Evolutionary conservation across 2,888 invertebrate genomes (phyloP).

Genomic region (Agonum fuliginosum): DNA sequence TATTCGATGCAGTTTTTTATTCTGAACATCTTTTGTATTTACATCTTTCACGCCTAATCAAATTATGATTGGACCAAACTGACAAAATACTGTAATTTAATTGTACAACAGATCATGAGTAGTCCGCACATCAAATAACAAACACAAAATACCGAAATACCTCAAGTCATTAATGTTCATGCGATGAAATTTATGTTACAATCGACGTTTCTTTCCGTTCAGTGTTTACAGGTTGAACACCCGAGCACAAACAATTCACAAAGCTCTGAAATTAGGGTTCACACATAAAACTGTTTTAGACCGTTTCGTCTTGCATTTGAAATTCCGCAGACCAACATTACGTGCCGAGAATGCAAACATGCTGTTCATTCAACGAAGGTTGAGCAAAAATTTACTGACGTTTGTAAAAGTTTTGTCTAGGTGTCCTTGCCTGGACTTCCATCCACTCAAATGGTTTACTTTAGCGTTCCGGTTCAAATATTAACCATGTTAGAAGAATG

Average conservation of each 20-base stretch:
- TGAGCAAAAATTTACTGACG: conserved; percentile 7
- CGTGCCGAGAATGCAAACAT: conserved; percentile 31
- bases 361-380: conserved; percentile 12
- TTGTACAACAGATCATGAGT: too few relatives aligned
- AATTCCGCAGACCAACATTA: conserved; percentile 11
- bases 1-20: too few relatives aligned
- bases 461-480: not conserved
- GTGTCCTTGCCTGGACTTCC: too few relatives aligned
- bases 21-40: too few relatives aligned
- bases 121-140: too few relatives aligned
- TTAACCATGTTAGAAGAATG: not conserved
- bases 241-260: not conserved
- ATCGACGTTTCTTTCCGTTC: not conserved
- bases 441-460: conserved; percentile 14
- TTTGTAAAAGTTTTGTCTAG: conserved; percentile 13
- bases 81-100: too few relatives aligned
- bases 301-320: not conserved
- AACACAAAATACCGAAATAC: too few relatives aligned
- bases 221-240: not conserved
- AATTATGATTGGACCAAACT: too few relatives aligned
- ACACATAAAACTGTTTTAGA: conserved; percentile 25
- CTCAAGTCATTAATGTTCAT: too few relatives aligned
- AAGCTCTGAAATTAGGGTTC: conserved; percentile 13
- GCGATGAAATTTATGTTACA: too few relatives aligned
- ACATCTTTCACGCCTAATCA: too few relatives aligned